Conservation (phyloP, 2,113 vertebrate species). For the Cyanoderma ruficeps region DNA sequence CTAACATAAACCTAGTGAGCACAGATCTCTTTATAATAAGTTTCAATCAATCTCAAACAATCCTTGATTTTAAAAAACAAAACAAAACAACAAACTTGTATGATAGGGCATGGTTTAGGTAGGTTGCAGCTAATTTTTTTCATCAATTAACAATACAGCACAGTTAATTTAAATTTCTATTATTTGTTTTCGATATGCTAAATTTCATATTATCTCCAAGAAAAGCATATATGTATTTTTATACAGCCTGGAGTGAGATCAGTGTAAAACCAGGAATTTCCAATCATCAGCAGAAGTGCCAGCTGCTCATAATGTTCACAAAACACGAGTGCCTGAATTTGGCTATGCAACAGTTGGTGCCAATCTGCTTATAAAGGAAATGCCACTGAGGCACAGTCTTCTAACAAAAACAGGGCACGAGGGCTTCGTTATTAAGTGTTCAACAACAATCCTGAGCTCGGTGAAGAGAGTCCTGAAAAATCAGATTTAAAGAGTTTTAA, state of each 20-base stretch:
- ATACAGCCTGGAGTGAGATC: constrained; percentile 64
- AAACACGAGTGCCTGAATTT: constrained; percentile 21
- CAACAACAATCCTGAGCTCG: constrained; percentile 91
- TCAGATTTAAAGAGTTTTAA: constrained; percentile 22
- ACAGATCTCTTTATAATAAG: neutral
- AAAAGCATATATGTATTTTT: constrained; percentile 64
- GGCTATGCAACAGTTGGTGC: constrained; percentile 90
- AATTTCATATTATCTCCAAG: constrained; percentile 46
- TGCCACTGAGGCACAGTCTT: constrained; percentile 93
- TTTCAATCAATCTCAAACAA: constrained; percentile 5
- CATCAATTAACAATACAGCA: constrained; percentile 50
- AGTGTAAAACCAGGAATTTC: constrained; percentile 72
- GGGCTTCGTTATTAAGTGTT: constrained; percentile 97
- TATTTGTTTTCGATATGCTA: constrained; percentile 66
- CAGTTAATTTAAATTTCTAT: constrained; percentile 51
- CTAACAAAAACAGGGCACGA: constrained; percentile 92
- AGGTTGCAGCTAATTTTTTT: constrained; percentile 30
- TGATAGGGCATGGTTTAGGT: neutral
- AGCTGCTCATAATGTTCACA: constrained; percentile 75
- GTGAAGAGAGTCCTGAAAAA: constrained; percentile 91
- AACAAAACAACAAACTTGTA: neutral
- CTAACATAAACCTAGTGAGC: neutral
- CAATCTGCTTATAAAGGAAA: constrained; percentile 95
- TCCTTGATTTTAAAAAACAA: neutral
- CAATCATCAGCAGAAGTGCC: constrained; percentile 73